These are phyloP conservation scores for Scaeva pyrastri DNA, from an alignment of 2,888 invertebrate species.

Conservation along the genomic window DNA sequence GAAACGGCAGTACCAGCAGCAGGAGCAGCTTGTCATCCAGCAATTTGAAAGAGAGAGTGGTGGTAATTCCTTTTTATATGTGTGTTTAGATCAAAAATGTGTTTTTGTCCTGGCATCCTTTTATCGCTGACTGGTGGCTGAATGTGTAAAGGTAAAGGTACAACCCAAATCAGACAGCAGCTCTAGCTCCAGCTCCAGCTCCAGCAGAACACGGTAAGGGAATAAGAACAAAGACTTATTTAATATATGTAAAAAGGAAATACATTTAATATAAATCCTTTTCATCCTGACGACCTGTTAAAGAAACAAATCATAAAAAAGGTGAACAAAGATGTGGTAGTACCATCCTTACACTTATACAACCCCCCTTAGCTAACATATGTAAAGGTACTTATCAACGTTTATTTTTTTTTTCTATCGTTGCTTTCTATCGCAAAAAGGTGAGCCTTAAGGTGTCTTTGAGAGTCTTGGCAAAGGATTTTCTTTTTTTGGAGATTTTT, in stretches of 20 bases:
- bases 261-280: conserved; percentile 75
- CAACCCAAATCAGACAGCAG: conserved; percentile 17
- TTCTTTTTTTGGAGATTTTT: not conserved
- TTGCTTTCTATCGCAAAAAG: conserved; percentile 7
- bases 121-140: conserved; percentile 38
- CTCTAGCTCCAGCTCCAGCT: too few relatives aligned
- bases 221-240: conserved; percentile 49
- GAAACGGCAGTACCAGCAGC: conserved; percentile 15
- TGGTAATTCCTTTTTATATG: conserved; percentile 50
- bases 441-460: conserved; percentile 12
- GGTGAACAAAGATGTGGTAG: conserved; percentile 71
- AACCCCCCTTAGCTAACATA: conserved; percentile 20
- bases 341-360: conserved; percentile 57
- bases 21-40: conserved; percentile 40
- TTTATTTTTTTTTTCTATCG: conserved; percentile 33
- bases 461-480: conserved; percentile 9
- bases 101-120: conserved; percentile 45
- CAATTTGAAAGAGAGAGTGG: conserved; percentile 60
- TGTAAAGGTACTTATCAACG: conserved; percentile 60
- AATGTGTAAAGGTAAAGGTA: not conserved
- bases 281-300: conserved; percentile 75
- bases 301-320: conserved; percentile 75
- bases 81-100: conserved; percentile 38
- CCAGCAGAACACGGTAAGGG: not conserved
- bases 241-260: conserved; percentile 74